Percentiles rank a stretch among this genome's conserved stretches.
Conservation (phyloP, 2,888 invertebrate genomes). For the Conus canariensis region DNA sequence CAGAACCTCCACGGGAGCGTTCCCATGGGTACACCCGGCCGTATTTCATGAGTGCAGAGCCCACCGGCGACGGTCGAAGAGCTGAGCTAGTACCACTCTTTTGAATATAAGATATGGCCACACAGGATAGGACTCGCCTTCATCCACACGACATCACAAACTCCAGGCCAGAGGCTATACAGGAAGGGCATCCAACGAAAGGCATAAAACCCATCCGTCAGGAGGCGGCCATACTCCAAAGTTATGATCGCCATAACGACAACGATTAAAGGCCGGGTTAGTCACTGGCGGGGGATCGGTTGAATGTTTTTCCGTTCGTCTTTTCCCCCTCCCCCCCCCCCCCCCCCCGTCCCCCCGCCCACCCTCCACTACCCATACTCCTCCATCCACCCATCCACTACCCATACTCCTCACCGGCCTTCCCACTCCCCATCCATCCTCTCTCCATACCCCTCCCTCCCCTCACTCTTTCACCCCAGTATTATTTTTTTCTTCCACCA, state of each 20-base stretch:
- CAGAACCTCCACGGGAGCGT: too few relatives aligned
- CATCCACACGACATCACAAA: too few relatives aligned
- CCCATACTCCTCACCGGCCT: background rate
- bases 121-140: too few relatives aligned
- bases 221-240: background rate
- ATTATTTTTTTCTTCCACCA: background rate
- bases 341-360: background rate
- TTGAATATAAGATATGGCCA: too few relatives aligned
- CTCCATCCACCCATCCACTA: background rate
- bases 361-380: background rate
- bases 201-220: background rate
- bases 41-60: too few relatives aligned
- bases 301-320: background rate
- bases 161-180: too few relatives aligned
- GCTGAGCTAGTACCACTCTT: too few relatives aligned
- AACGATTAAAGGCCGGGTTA: background rate
- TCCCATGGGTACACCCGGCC: too few relatives aligned
- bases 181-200: background rate
- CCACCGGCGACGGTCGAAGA: too few relatives aligned
- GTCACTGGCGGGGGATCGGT: background rate
- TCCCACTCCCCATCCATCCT: background rate
- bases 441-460: background rate
- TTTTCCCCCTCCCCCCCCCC: background rate
- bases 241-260: background rate
- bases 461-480: background rate